Evolutionary conservation across 2,797 vertebrate species (phyloP), one percentile per base, ranked within the genome.

Genomic region (Columba guinea): DNA sequence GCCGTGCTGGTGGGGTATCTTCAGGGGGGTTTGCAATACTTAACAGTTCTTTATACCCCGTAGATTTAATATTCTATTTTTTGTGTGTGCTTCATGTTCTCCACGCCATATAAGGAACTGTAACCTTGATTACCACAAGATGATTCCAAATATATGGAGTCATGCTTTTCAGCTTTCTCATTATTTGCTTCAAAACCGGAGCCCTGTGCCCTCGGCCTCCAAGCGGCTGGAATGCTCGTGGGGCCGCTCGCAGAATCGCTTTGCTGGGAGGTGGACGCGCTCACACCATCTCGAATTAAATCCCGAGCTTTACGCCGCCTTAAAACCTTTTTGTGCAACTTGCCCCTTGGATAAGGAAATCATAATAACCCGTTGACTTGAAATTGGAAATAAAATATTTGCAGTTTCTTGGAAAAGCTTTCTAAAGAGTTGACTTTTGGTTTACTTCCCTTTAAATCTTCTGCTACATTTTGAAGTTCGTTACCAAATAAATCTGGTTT

Each of bases 61-160:
- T 49, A 17, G 60, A 62, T 94, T 87, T 73, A 82, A 94, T 94
- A 70, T 19, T 77, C 39, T 67, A 5, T 71, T 82, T 93, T 91
- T 70, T 63, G 17, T 79, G 87, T 59, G 78, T 78, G 58, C 95
- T 95, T 94, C 89, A 41, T 79, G 75, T 67, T 87, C 91, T 95
- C 55, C 82, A 75, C 8, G 30, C 96, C 95, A 93, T 89, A 89
- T 93, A 93, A 96, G 96, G 92, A 94, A 64, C 95, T 94, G 68
- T 93, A 94, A 94, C 92, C 97, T 94, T 95, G 91, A 93, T 95
- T 94, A 95, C 94, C 84, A 78, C 81, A 96, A 96, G 93, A 95
- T 91, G 93, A 96, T 97, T 96, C 95, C 95, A 95, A 89, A 96
- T 97, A 94, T 94, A 97, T 97, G 94, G 94, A 97, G 95, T 97